These are phyloP conservation scores for Graptemys geographica DNA, from an alignment of 2,797 vertebrate genomes.

Conservation along the genomic window DNA sequence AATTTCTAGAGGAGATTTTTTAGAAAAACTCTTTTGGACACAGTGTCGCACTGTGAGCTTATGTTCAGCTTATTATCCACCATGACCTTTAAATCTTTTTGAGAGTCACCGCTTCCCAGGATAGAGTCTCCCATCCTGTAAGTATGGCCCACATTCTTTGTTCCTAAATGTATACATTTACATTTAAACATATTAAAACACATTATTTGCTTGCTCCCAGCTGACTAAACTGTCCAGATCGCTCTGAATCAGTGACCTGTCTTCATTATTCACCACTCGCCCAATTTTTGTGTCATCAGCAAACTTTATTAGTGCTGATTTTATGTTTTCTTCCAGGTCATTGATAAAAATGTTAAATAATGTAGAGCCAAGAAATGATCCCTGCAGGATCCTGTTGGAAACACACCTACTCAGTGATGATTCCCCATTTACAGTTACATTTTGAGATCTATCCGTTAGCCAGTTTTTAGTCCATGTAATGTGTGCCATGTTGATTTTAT, in stretches of 20 bases:
- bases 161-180: background rate
- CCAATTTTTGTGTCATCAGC: background rate
- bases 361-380: background rate
- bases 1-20: background rate
- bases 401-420: background rate
- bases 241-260: background rate
- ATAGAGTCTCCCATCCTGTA: background rate
- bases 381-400: background rate
- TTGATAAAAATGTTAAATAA: background rate
- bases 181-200: background rate
- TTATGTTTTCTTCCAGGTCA: background rate
- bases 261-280: background rate
- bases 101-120: background rate
- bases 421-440: background rate
- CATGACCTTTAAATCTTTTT: background rate
- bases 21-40: background rate
- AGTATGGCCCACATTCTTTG: background rate
- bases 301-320: background rate
- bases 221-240: background rate
- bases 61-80: background rate
- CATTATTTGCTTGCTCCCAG: background rate
- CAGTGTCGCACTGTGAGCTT: background rate
- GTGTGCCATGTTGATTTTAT: background rate
- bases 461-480: background rate
- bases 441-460: background rate